Evolutionary conservation across 2,888 invertebrate species (phyloP), one percentile per base, ranked within the genome.

Genomic region (Cancer borealis): DNA sequence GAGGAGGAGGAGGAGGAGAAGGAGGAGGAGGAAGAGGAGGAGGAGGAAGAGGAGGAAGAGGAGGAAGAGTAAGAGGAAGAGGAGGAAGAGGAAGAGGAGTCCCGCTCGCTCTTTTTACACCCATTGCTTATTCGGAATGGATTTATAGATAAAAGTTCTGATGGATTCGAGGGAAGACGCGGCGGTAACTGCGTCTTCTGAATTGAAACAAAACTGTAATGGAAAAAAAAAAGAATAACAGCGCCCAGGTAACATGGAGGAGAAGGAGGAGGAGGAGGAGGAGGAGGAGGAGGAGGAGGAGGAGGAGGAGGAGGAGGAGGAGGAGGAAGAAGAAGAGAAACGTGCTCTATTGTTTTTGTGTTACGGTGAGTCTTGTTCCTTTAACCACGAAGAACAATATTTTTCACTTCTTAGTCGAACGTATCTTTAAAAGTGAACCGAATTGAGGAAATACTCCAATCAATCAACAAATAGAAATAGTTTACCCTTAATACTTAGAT

Each of bases 111-210:
- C 21, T 73, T 17, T 73, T 91, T 17, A 91, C 45, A 60, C 90
- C 30, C 54, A 49, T 39, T 49, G 90, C 90, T 54, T 49, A 90
- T 90, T 90, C 90, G 66, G 47, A 92, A 92, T 47, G 92, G 92
- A 84, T 92, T 92, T 84, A 92, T 79, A 84, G 92, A 84, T 84
- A 92, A 92, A 47, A 49, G 49, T 39, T 92, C 84, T 92, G 92
- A 92, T 46, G 84, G 84, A 92, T 84, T 79, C 49, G 30, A 73
- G 39, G 46, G 17, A 60, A 30, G 26, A 54, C 45, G 17, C 46
- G 45, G 73, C 66, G 92, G 60, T 4, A 49, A 30, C 73, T 10
- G 46, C 21, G 79, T 45, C 10, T 87, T 92, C 21, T 92, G 49
- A 47, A 73, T 30, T 14, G 84, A 39, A 39, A n/a, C 89, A 30